Percentiles rank a stretch among this genome's conserved stretches.
Evolutionary conservation across 2,888 invertebrate genomes (phyloP).

Genomic region (Drosophila greeni): DNA sequence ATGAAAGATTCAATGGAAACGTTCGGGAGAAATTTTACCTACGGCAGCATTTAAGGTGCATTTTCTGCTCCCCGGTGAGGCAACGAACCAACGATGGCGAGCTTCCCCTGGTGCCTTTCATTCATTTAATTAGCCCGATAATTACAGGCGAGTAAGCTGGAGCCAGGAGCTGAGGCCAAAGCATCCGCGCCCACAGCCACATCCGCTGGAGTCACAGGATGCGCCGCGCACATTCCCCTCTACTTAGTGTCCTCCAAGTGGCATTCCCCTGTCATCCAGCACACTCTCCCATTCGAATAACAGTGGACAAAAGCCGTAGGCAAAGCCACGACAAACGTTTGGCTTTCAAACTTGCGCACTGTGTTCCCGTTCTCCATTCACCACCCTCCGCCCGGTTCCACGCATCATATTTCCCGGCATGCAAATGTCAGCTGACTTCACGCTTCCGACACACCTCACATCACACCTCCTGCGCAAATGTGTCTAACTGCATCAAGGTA

Average conservation of each 20-base stretch:
- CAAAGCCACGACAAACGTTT: slow-evolving; percentile 4
- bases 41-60: background rate
- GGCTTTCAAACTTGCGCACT: slow-evolving; percentile 15
- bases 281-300: slow-evolving; percentile 1
- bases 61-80: background rate
- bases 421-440: slow-evolving; percentile 14
- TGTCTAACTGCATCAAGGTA: slow-evolving; percentile 57
- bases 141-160: slow-evolving; percentile 20
- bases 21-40: no score
- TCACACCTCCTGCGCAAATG: slow-evolving; percentile 40
- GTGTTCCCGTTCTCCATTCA: background rate
- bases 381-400: background rate
- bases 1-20: no score
- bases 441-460: background rate
- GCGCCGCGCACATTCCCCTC: slow-evolving; percentile 7
- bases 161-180: slow-evolving; percentile 2
- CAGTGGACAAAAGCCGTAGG: slow-evolving; percentile 25
- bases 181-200: background rate
- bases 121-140: slow-evolving; percentile 32
- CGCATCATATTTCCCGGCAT: background rate
- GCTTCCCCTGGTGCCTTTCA: background rate
- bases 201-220: slow-evolving; percentile 6
- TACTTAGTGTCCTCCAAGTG: slow-evolving; percentile 2
- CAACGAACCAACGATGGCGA: background rate
- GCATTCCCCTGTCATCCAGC: slow-evolving; percentile 5